These are phyloP conservation scores for Holacanthus passer DNA, from an alignment of 2,113 vertebrate species.

Conservation along the genomic window DNA sequence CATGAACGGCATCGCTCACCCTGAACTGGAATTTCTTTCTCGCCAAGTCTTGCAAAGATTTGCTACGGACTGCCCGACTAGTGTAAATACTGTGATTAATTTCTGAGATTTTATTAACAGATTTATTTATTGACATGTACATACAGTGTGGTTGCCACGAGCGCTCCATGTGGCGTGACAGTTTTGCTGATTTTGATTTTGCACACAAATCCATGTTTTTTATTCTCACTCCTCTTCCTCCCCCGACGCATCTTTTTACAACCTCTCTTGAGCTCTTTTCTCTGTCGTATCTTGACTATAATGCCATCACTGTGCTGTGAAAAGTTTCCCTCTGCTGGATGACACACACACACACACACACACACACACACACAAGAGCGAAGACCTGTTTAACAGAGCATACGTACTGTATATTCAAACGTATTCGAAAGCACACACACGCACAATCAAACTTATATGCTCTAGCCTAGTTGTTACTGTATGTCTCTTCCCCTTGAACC, in stretches of 20 bases:
- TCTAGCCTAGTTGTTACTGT: conserved; percentile 14
- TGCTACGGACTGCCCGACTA: not conserved
- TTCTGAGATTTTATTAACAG: conserved; percentile 37
- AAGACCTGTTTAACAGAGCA: conserved; percentile 41
- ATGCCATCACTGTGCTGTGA: conserved; percentile 58
- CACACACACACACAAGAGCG: conserved; percentile 19
- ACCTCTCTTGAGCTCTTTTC: conserved; percentile 1
- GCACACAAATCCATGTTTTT: conserved; percentile 50
- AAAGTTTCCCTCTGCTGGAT: conserved; percentile 76
- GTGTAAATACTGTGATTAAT: conserved; percentile 40
- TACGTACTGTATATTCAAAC: conserved; percentile 13
- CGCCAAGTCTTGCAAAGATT: not conserved
- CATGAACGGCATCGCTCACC: not conserved
- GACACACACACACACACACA: conserved; percentile 39
- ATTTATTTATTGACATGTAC: conserved; percentile 66
- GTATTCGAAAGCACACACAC: conserved; percentile 38
- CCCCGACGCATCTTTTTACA: conserved; percentile 2
- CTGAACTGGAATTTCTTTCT: not conserved
- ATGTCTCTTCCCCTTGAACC: not conserved
- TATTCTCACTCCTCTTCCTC: not conserved
- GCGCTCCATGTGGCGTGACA: conserved; percentile 53
- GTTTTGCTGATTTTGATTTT: conserved; percentile 77
- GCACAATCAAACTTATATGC: conserved; percentile 34
- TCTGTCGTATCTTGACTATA: conserved; percentile 29
- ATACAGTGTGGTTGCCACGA: conserved; percentile 35